These are phyloP conservation scores for Helleia helle DNA, from an alignment of 2,888 invertebrate species.

Conservation along the genomic window DNA sequence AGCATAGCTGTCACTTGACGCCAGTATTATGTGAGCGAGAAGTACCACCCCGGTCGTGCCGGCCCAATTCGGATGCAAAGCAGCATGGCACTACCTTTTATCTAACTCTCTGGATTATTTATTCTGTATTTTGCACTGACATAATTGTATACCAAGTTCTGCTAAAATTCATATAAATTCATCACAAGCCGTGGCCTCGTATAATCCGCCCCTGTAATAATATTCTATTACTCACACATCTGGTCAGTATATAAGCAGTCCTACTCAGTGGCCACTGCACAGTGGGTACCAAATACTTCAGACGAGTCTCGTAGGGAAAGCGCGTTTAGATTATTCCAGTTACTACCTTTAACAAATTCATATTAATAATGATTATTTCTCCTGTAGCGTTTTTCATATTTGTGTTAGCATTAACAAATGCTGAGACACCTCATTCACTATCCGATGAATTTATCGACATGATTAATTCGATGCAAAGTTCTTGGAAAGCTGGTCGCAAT, in stretches of 20 bases:
- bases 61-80: too few relatives aligned
- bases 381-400: too few relatives aligned
- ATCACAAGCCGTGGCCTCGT: too few relatives aligned
- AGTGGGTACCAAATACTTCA: constrained; percentile 35
- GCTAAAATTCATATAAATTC: too few relatives aligned
- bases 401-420: constrained; percentile 31
- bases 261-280: constrained; percentile 14
- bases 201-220: neutral
- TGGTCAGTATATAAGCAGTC: neutral
- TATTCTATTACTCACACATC: constrained; percentile 2
- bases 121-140: too few relatives aligned
- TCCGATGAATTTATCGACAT: constrained; percentile 81
- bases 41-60: too few relatives aligned
- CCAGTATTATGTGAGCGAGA: too few relatives aligned
- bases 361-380: too few relatives aligned
- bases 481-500: neutral
- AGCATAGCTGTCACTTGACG: too few relatives aligned
- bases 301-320: constrained; percentile 37
- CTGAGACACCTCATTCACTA: constrained; percentile 60
- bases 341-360: constrained; percentile 14
- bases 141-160: too few relatives aligned
- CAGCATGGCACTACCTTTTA: too few relatives aligned
- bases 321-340: constrained; percentile 28
- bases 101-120: too few relatives aligned
- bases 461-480: constrained; percentile 78